Evolutionary conservation across 2,888 invertebrate species (phyloP).

Genomic region (Timema cristinae): DNA sequence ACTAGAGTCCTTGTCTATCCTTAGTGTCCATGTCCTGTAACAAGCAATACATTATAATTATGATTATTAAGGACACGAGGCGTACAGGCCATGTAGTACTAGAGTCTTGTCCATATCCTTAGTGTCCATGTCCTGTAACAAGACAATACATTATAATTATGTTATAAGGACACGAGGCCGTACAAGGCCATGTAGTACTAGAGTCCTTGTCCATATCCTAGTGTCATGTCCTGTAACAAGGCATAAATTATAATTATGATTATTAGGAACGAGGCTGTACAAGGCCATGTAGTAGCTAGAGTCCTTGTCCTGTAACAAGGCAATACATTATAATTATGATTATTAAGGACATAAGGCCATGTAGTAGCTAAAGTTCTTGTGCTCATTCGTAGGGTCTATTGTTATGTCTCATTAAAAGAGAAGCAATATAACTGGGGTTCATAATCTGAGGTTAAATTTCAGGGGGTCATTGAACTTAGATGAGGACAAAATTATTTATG

Average conservation of each 20-base stretch:
- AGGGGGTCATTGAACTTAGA: too few species aligned
- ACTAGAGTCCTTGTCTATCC: slow-evolving; percentile 19
- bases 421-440: too few species aligned
- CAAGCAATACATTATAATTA: slow-evolving; percentile 36
- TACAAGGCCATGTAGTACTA: slow-evolving; percentile 43
- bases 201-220: slow-evolving; percentile 8
- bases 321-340: slow-evolving; percentile 41
- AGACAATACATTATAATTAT: too few species aligned
- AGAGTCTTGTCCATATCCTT: slow-evolving; percentile 11
- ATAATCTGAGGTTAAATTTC: too few species aligned
- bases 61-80: slow-evolving; percentile 49
- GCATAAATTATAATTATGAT: slow-evolving; percentile 41
- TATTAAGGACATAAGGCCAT: slow-evolving; percentile 47
- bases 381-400: too few species aligned
- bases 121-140: slow-evolving; percentile 11
- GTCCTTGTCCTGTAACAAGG: background rate
- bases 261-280: slow-evolving; percentile 50
- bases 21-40: slow-evolving; percentile 13
- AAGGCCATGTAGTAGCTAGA: slow-evolving; percentile 42
- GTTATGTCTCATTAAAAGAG: too few species aligned
- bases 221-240: slow-evolving; percentile 12
- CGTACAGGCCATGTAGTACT: slow-evolving; percentile 45
- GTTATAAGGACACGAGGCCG: slow-evolving; percentile 48
- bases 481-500: too few species aligned
- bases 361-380: too few species aligned